Evolutionary conservation across 2,113 vertebrate species (phyloP).

Genomic region (Dromaius novaehollandiae): DNA sequence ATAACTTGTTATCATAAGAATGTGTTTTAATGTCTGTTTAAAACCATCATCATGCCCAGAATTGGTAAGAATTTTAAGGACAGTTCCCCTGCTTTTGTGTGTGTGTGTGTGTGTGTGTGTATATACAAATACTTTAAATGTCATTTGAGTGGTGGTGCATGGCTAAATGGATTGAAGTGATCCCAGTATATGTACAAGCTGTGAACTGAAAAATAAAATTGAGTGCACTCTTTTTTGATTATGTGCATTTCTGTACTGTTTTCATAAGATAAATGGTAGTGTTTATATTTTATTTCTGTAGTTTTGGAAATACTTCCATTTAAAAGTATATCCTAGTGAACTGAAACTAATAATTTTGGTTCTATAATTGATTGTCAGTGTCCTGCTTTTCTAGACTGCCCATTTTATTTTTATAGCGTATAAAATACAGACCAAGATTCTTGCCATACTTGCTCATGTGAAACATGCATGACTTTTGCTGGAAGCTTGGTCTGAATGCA

Average conservation of each 20-base stretch:
- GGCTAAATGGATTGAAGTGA: neutral
- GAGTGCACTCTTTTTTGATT: neutral
- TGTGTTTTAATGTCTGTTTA: neutral
- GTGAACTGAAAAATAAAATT: neutral
- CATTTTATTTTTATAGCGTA: neutral
- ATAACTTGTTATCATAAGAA: too few relatives aligned
- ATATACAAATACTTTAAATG: neutral
- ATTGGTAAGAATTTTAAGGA: neutral
- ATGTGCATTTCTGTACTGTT: neutral
- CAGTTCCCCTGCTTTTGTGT: neutral
- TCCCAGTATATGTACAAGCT: neutral
- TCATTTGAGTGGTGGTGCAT: neutral
- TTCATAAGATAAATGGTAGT: neutral
- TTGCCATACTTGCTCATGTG: neutral
- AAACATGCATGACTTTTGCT: neutral
- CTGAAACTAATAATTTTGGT: neutral
- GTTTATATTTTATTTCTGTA: neutral
- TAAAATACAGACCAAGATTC: neutral
- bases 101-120: neutral
- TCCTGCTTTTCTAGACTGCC: neutral
- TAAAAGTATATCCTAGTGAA: neutral
- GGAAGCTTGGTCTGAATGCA: neutral
- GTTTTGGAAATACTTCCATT: neutral
- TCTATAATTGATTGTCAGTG: neutral
- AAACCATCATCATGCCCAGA: neutral